Evolutionary conservation across 1,140 invertebrate genomes (phyloP), one percentile per base, ranked within the genome.

Genomic region (Drosophila lowei): DNA sequence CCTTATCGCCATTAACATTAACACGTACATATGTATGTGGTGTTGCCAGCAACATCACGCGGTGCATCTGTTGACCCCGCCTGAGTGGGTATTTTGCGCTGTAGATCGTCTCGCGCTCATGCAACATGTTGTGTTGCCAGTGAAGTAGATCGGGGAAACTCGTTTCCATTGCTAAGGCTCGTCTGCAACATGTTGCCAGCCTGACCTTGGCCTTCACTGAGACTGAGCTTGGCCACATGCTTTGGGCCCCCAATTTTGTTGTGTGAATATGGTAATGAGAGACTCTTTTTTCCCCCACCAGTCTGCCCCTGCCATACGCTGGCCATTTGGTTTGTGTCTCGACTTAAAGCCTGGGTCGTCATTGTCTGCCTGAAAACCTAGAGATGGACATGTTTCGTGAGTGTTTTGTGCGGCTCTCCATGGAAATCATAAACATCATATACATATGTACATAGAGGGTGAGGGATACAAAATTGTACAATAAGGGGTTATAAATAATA

Each of bases 41-140:
- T 70, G 66, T 42, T 74, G 65, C 74, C 63, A 75, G 38, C 53
- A 46, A 52, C 52, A 56, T 64, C 71, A 71, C 71, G 77, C 79
- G 44, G 46, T 55, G 66, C 76, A 76, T 77, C 80, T 70, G 42
- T 72, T 84, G 79, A 84, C 80, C 79, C 41, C n/a, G 28, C 23
- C 44, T 9, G 9, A 9, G 8, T 11, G 9, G 0, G 9, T 4
- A 34, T 11, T 9, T 34, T 34, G 8, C 1, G 30, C 30, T 25
- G 48, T 48, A 62, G 7, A 52, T 54, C 23, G 52, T 28, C 41
- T 50, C 28, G 21, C 23, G 23, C 23, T 23, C 23, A 3, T 5
- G 23, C 23, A 23, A 23, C 6, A 71, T 50, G 49, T 28, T 44
- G 15, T 63, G 77, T 71, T 75, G 77, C 60, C 18, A 77, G 49